Percentiles rank a stretch among this genome's conserved stretches.
phyloP scores from a whole-genome alignment of 2,888 invertebrate genomes.

The Alsophila aescularia region DNA sequence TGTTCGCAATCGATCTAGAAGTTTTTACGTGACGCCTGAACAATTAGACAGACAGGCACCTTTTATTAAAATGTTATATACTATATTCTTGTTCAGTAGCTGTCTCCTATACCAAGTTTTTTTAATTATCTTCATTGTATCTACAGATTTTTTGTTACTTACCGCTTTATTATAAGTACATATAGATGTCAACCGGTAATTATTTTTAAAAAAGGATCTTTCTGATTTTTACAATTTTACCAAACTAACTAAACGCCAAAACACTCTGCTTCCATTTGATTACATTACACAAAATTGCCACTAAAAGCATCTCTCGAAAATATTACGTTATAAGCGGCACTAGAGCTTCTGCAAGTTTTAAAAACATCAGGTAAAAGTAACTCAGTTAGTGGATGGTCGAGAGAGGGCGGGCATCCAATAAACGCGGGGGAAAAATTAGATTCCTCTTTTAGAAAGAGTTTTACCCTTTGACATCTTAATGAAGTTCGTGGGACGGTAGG shows the following conservation, averaged over 20 bases:
- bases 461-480: slow-evolving; percentile 70
- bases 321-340: slow-evolving; percentile 54
- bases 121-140: too few species aligned
- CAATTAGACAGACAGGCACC: too few species aligned
- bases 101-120: too few species aligned
- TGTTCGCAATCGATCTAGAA: too few species aligned
- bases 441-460: slow-evolving; percentile 54
- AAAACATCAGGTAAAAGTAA: slow-evolving; percentile 56
- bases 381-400: slow-evolving; percentile 48
- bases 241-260: neutral
- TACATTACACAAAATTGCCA: slow-evolving; percentile 50
- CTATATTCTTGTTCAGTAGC: too few species aligned
- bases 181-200: too few species aligned
- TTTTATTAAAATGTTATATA: too few species aligned
- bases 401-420: slow-evolving; percentile 39
- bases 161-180: too few species aligned
- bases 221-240: neutral
- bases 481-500: slow-evolving; percentile 52
- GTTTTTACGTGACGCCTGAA: too few species aligned
- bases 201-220: too few species aligned
- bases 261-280: slow-evolving; percentile 18
- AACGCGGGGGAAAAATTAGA: slow-evolving; percentile 75
- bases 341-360: slow-evolving; percentile 57
- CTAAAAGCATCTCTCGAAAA: slow-evolving; percentile 49
- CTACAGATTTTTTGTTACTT: too few species aligned